Evolutionary conservation across 1,140 invertebrate species (phyloP).

Genomic region (Drosophila tsacasi): DNA sequence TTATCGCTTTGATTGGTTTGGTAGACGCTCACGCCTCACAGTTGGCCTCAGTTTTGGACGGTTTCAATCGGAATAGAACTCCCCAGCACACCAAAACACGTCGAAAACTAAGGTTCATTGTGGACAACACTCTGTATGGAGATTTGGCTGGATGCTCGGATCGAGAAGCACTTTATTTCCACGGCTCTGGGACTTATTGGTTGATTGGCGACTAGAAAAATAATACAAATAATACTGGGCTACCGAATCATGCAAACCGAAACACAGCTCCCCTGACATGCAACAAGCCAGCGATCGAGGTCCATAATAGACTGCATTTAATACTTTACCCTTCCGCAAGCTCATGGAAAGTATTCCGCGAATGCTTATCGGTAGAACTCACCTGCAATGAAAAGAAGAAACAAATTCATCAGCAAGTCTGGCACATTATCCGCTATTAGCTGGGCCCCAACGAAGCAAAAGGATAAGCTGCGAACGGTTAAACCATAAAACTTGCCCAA

Average conservation of each 20-base stretch:
- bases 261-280: conserved; percentile 1
- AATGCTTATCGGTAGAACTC: conserved; percentile 35
- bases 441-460: conserved; percentile 6
- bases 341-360: neutral
- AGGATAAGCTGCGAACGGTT: conserved; percentile 3
- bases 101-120: conserved; percentile 82
- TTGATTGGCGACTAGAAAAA: neutral
- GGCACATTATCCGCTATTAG: conserved; percentile 34
- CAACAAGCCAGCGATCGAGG: conserved; percentile 2
- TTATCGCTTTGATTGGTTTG: neutral
- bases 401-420: conserved; percentile 36
- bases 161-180: conserved; percentile 35
- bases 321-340: conserved; percentile 28
- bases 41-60: conserved; percentile 85
- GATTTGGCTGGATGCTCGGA: neutral
- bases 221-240: conserved; percentile 2
- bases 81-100: conserved; percentile 84
- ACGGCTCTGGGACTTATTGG: neutral
- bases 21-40: conserved; percentile 63
- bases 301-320: neutral
- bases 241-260: conserved; percentile 7
- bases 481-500: conserved; percentile 29
- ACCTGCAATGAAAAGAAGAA: conserved; percentile 52
- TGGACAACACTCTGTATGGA: conserved; percentile 40
- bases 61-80: conserved; percentile 84